Percentiles rank a stretch among this genome's conserved stretches.
phyloP scores from a whole-genome alignment of 2,113 vertebrate species.

The Heptranchias perlo region DNA sequence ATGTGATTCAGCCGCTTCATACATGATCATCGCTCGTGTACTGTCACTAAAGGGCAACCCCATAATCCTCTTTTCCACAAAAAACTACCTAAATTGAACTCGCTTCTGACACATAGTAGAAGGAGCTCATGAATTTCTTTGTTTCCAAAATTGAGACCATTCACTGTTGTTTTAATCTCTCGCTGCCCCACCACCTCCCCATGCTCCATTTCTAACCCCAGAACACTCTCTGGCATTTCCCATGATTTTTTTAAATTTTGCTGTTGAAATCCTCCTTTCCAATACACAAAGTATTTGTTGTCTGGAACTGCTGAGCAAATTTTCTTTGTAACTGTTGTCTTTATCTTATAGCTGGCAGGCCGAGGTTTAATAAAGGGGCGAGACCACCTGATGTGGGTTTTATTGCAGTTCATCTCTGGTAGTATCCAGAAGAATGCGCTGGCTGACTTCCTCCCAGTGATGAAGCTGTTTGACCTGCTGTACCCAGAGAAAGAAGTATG shows the following conservation, averaged over 20 bases:
- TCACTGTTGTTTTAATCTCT: no score
- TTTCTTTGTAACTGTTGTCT: slow-evolving; percentile 41
- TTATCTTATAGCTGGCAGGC: slow-evolving; percentile 79
- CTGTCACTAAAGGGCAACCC: not conserved
- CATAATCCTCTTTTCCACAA: not conserved
- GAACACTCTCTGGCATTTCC: no score
- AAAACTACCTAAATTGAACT: not conserved
- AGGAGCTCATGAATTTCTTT: no score
- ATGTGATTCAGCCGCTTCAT: not conserved
- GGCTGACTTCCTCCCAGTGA: slow-evolving; percentile 93
- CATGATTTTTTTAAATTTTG: not conserved
- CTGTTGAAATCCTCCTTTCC: not conserved
- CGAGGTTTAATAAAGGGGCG: slow-evolving; percentile 95
- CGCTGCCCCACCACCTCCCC: no score
- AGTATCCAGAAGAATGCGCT: slow-evolving; percentile 97
- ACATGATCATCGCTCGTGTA: not conserved
- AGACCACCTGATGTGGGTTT: slow-evolving; percentile 98
- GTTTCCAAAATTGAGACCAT: no score
- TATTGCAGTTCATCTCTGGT: slow-evolving; percentile 96
- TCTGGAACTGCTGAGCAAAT: slow-evolving; percentile 30
- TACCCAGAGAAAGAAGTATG: slow-evolving; percentile 97
- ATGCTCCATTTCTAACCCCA: no score
- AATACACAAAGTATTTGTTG: not conserved
- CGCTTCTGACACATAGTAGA: not conserved
- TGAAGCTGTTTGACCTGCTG: slow-evolving; percentile 97